phyloP scores from a whole-genome alignment of 2,888 invertebrate species.

The Euphydryas editha region DNA sequence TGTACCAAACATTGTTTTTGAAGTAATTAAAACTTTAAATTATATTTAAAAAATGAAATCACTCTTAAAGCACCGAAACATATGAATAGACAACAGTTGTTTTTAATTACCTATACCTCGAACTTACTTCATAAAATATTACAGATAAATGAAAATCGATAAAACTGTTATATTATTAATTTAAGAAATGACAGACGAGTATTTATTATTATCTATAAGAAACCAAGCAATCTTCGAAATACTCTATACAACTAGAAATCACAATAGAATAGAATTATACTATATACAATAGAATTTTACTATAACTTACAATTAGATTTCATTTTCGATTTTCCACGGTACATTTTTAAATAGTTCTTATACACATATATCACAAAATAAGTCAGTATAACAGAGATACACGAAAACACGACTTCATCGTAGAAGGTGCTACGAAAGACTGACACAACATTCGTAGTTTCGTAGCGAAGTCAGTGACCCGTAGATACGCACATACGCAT shows the following conservation, averaged over 20 bases:
- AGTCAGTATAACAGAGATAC: background rate
- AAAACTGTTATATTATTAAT: background rate
- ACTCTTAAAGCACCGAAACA: background rate
- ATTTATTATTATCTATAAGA: background rate
- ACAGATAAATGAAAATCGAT: background rate
- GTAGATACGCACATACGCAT: background rate
- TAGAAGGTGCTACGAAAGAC: slow-evolving; percentile 17
- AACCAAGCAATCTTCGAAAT: background rate
- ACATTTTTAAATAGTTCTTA: slow-evolving; percentile 51
- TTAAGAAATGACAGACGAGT: background rate
- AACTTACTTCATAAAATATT: background rate
- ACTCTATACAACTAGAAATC: background rate
- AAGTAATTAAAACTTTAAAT: too few relatives aligned
- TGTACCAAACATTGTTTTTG: too few relatives aligned
- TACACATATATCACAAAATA: slow-evolving; percentile 6
- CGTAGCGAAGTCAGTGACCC: slow-evolving; percentile 21
- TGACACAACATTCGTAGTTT: slow-evolving; percentile 12
- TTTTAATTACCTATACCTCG: background rate
- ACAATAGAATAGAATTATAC: background rate
- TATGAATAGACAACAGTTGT: background rate
- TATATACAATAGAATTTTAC: background rate
- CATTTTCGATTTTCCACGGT: slow-evolving; percentile 63
- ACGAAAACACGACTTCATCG: slow-evolving; percentile 17
- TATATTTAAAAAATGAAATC: background rate
- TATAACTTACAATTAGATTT: slow-evolving; percentile 65